Percentiles rank a stretch among this genome's conserved stretches.
Evolutionary conservation across 2,113 vertebrate genomes (phyloP).

Genomic region (Hippopotamus amphibius): DNA sequence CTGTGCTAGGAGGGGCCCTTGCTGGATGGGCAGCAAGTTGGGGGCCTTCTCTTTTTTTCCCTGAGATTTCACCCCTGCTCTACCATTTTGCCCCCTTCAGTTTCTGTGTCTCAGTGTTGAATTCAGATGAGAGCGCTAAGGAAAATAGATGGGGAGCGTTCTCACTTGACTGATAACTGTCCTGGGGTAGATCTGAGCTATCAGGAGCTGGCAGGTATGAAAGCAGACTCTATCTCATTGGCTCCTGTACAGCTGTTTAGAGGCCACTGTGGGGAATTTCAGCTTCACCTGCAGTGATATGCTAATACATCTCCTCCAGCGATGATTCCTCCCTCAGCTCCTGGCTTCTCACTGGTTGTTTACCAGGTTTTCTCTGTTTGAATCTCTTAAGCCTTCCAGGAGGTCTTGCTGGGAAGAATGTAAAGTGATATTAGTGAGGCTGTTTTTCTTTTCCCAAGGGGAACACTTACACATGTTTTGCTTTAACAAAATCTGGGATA

Average conservation of each 20-base stretch:
- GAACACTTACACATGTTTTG: background rate
- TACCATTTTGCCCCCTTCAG: accelerated
- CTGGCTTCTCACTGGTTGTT: background rate
- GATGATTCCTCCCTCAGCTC: accelerated
- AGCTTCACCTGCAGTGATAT: background rate
- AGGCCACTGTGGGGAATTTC: background rate
- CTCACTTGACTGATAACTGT: background rate
- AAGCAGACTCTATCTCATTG: background rate
- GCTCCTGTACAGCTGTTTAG: accelerated
- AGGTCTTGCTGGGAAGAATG: background rate
- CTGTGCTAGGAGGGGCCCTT: accelerated
- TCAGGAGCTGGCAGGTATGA: too few species aligned
- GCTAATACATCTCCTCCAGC: background rate
- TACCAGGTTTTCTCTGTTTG: background rate
- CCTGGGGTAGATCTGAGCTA: accelerated
- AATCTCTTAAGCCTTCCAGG: background rate
- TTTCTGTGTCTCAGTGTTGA: background rate
- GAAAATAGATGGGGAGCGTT: accelerated
- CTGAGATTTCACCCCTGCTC: background rate
- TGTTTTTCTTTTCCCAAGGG: background rate
- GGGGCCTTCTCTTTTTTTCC: background rate
- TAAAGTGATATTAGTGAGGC: background rate
- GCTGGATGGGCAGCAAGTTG: accelerated
- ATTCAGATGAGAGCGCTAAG: background rate
- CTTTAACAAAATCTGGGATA: background rate